These are phyloP conservation scores for Holocentrus rufus DNA, from an alignment of 2,797 vertebrate genomes.

Conservation along the genomic window DNA sequence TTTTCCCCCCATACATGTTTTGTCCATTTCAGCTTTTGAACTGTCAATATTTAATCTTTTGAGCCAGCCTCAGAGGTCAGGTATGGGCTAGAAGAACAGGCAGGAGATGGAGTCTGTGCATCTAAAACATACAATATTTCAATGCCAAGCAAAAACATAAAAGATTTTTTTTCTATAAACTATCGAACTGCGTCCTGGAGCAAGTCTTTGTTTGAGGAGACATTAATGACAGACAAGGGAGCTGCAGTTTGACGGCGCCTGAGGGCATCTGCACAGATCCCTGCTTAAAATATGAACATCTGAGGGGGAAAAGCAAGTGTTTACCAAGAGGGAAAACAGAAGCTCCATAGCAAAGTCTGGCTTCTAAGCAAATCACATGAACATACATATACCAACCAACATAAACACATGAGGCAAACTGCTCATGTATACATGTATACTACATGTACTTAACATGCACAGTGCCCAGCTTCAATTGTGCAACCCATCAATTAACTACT, in stretches of 20 bases:
- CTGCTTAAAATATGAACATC: conserved; percentile 45
- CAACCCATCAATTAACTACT: neutral
- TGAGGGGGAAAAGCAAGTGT: conserved; percentile 9
- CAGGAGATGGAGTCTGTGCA: conserved; percentile 29
- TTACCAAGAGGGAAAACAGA: conserved; percentile 46
- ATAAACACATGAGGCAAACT: conserved; percentile 10
- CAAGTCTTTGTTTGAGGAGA: conserved; percentile 64
- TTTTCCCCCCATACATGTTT: neutral
- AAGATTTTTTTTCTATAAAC: conserved; percentile 45
- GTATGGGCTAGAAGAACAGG: conserved; percentile 31
- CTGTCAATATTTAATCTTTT: conserved; percentile 28
- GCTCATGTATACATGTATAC: neutral
- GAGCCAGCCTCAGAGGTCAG: conserved; percentile 34
- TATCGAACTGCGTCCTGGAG: conserved; percentile 58
- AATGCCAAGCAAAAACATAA: conserved; percentile 44
- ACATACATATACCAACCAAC: neutral
- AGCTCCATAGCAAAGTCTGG: conserved; percentile 27
- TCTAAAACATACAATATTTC: conserved; percentile 49
- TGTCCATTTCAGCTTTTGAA: conserved; percentile 21
- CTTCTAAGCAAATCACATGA: conserved; percentile 30
- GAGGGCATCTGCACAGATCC: conserved; percentile 47
- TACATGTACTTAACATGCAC: conserved; percentile 11
- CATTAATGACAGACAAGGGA: conserved; percentile 70
- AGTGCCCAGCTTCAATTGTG: neutral
- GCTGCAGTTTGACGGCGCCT: conserved; percentile 45